Evolutionary conservation across 2,113 vertebrate genomes (phyloP), one percentile per base, ranked within the genome.

Genomic region (Macrotus californicus): DNA sequence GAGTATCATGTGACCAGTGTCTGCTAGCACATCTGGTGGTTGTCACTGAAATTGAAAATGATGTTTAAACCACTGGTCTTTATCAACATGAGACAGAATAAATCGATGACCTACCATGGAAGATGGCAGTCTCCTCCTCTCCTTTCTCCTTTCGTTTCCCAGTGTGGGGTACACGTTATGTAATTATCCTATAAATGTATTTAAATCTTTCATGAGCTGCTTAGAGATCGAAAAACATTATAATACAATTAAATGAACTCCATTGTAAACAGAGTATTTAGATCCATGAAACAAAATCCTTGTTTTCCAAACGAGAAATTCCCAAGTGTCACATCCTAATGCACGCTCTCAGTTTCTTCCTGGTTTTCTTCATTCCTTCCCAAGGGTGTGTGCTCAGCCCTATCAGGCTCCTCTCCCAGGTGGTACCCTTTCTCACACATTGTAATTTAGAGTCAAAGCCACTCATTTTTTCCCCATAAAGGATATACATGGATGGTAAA

Each of bases 241-340:
- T 50, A 83, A 77, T 36, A 70, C 52, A 31, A 52, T 36, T 90
- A 56, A 46, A 18, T 39, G 84, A 73, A 80, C 15, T 64, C 69
- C 5, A 1, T 13, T 52, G 19, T 75, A 85, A 92, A 75, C 48
- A 56, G 19, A 88, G 31, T 31, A 36, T 54, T 56, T 67, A 70
- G 22, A 69, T 82, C 14, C 41, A 54, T 61, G 26, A 86, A 81
- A 81, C 6, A 84, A 89, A 73, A 56, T 43, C 39, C 22, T 61
- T 66, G 19, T 86, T 93, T 96, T 81, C 7, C 67, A 86, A 73
- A 75, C 69, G 83, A 59, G 48, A 88, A 92, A 56, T 70, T 79
- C 75, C 64, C 13, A 87, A 66, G 19, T 61, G 41, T 83, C 36
- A 56, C 46, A 80, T 90, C 83, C 19, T 95, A 82, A 90, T 16